These are phyloP conservation scores for Typhlichthys eigenmanni DNA, from an alignment of 2,797 vertebrate species.

Conservation along the genomic window DNA sequence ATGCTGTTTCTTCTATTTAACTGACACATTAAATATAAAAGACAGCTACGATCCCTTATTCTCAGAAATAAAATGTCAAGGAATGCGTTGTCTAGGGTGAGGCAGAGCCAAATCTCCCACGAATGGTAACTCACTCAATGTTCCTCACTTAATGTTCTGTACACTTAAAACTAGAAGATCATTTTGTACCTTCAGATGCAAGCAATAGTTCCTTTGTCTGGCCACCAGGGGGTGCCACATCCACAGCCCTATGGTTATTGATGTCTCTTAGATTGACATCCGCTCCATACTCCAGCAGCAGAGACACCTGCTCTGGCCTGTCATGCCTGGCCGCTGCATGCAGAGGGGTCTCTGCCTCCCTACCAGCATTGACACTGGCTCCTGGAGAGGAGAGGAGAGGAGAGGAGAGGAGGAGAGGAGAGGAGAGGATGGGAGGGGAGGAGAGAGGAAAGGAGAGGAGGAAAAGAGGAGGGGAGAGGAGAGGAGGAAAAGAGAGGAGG, in stretches of 20 bases:
- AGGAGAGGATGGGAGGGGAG: too few species aligned
- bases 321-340: conserved; percentile 87
- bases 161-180: too few species aligned
- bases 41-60: too few species aligned
- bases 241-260: conserved; percentile 84
- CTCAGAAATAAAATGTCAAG: too few species aligned
- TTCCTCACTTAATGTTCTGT: too few species aligned
- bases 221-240: conserved; percentile 83
- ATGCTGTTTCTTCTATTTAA: too few species aligned
- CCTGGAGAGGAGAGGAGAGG: conserved; percentile 66
- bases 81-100: too few species aligned
- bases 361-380: conserved; percentile 86
- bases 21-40: too few species aligned
- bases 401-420: background rate
- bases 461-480: too few species aligned
- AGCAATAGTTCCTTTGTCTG: conserved; percentile 81
- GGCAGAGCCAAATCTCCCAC: too few species aligned
- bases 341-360: conserved; percentile 85
- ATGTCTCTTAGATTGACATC: conserved; percentile 85
- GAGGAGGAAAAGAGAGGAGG: too few species aligned
- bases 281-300: conserved; percentile 92
- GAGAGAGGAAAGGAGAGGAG: background rate
- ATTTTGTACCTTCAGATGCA: conserved; percentile 81
- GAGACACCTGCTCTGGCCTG: conserved; percentile 80
- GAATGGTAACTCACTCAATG: too few species aligned